phyloP scores from a whole-genome alignment of 2,888 invertebrate species.

The Watsonalla cultraria region DNA sequence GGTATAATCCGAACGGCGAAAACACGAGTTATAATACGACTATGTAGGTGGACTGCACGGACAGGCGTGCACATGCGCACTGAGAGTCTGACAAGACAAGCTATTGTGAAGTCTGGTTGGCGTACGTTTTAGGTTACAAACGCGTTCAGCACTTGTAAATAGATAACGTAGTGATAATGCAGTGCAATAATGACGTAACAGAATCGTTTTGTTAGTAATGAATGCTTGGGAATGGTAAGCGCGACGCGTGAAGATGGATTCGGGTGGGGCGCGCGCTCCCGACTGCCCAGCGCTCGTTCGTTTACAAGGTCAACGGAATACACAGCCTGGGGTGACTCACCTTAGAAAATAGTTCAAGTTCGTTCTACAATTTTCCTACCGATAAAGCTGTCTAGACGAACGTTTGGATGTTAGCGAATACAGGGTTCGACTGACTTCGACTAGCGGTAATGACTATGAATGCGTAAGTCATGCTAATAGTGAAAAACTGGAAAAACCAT shows the following conservation, averaged over 20 bases:
- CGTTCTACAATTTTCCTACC: slow-evolving; percentile 4
- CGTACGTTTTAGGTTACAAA: too few relatives aligned
- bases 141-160: neutral
- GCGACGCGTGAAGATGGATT: too few relatives aligned
- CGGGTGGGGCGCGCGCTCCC: slow-evolving; percentile 31
- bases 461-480: too few relatives aligned
- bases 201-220: neutral
- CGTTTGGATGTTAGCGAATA: neutral
- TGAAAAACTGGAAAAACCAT: too few relatives aligned
- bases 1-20: slow-evolving; percentile 24
- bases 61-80: slow-evolving; percentile 45
- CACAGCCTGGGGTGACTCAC: slow-evolving; percentile 31
- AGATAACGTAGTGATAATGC: slow-evolving; percentile 5
- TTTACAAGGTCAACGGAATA: slow-evolving; percentile 40
- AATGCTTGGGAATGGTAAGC: too few relatives aligned
- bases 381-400: neutral
- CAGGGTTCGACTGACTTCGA: neutral
- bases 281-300: slow-evolving; percentile 24
- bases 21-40: slow-evolving; percentile 5
- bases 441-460: too few relatives aligned
- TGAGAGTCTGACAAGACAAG: slow-evolving; percentile 7
- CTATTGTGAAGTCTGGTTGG: neutral
- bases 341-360: slow-evolving; percentile 13
- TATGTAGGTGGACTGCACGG: slow-evolving; percentile 10
- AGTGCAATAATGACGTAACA: neutral